Conservation (phyloP, 2,888 invertebrate genomes). For the Nemapogon koenigi region DNA sequence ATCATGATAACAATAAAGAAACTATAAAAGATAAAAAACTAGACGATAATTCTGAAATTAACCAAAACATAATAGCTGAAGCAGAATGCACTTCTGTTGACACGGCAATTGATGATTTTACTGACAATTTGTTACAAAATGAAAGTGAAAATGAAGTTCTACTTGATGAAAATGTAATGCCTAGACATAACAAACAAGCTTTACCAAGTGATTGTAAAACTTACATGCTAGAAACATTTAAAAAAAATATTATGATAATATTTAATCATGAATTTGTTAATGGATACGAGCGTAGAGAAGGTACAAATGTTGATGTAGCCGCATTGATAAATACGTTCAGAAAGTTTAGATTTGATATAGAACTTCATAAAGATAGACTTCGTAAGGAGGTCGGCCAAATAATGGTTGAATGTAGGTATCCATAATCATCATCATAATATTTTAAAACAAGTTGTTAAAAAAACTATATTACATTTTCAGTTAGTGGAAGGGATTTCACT, state of each 20-base stretch:
- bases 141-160: not conserved
- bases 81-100: no score
- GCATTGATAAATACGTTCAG: conserved; percentile 30
- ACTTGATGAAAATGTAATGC: not conserved
- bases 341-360: conserved; percentile 33
- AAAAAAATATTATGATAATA: conserved; percentile 38
- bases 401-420: conserved; percentile 27
- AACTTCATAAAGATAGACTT: conserved; percentile 27
- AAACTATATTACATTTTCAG: conserved; percentile 19
- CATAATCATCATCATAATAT: no score
- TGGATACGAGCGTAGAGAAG: conserved; percentile 29
- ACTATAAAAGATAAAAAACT: no score
- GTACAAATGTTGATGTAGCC: conserved; percentile 35
- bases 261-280: conserved; percentile 35
- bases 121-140: no score
- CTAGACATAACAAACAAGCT: conserved; percentile 22
- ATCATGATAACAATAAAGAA: no score
- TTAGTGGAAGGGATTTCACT: conserved; percentile 27
- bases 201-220: conserved; percentile 29
- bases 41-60: no score
- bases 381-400: conserved; percentile 29
- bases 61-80: no score
- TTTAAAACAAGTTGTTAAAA: not conserved
- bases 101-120: no score
- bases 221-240: conserved; percentile 39